Evolutionary conservation across 2,888 invertebrate species (phyloP), one percentile per base, ranked within the genome.

Genomic region (Apamea monoglypha): DNA sequence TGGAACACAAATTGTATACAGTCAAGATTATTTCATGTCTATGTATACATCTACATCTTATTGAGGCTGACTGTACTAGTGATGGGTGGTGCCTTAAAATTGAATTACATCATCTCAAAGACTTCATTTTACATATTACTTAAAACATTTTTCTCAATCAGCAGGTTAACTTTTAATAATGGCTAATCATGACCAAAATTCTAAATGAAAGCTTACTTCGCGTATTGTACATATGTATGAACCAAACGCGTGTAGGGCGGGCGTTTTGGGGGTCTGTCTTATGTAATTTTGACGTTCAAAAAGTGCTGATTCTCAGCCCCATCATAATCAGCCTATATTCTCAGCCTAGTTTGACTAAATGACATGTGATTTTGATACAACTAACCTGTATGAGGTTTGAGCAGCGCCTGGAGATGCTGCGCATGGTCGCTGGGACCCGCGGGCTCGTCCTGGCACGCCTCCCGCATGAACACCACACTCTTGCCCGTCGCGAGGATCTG

Each of bases 401-500:
- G 92, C 78, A 96, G 98, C 97, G 93, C 98, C 98, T 91, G 98
- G 97, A 94, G 98, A 97, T 94, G 98, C 97, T 92, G 98, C 95
- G 95, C 95, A 89, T 96, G 97, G 90, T 95, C 96, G 81, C 92
- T 97, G 68, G 98, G 96, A 10, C 98, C 97, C 25, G 86, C 83
- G 59, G 98, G 97, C 89, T 98, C 97, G 94, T 99, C 98, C 88
- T 98, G 98, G 95, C 99, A 99, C 72, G 99, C 98, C 94, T 99
- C 98, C 36, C 99, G 97, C 91, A 99, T 97, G 95, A 99, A 99
- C 95, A 99, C 99, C 78, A 99, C 99, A 92, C 99, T 99, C 95
- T 99, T 99, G 76, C 99, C 99, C 2, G 99, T 99, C 40, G 99
- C 98, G 67, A 99, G 97, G 91, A 99, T 99, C 97, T 98, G 98